Conservation (phyloP, 2,888 invertebrate species). For the Parelbella ahira region DNA sequence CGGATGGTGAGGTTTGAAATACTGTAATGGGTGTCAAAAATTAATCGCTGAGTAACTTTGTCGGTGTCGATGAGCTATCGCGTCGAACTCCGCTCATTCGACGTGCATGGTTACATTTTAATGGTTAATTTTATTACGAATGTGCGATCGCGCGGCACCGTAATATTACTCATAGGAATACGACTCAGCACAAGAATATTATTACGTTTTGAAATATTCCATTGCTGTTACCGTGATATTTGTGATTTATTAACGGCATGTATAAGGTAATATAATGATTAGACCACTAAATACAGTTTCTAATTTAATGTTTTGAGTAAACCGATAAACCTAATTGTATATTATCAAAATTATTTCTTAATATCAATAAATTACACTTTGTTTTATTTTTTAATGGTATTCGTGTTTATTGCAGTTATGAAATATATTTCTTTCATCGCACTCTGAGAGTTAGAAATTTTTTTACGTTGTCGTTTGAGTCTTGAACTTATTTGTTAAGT, state of each 20-base stretch:
- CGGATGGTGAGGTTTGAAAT: slow-evolving; percentile 45
- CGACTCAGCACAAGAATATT: slow-evolving; percentile 7
- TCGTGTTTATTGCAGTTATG: too few species aligned
- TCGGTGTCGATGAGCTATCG: slow-evolving; percentile 46
- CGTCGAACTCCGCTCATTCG: slow-evolving; percentile 48
- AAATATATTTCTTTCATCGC: too few species aligned
- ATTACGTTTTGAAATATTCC: slow-evolving; percentile 11
- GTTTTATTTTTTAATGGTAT: too few species aligned
- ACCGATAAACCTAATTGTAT: too few species aligned
- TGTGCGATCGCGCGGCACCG: slow-evolving; percentile 25
- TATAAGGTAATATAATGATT: too few species aligned
- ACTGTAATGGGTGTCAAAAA: slow-evolving; percentile 59
- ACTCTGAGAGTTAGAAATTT: too few species aligned
- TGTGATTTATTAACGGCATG: background rate
- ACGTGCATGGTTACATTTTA: slow-evolving; percentile 59
- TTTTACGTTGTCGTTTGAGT: too few species aligned
- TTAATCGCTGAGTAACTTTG: slow-evolving; percentile 48
- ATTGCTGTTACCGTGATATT: slow-evolving; percentile 2
- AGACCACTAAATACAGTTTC: too few species aligned
- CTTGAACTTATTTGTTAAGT: too few species aligned
- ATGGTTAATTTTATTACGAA: slow-evolving; percentile 47
- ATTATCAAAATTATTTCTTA: too few species aligned
- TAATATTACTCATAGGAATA: slow-evolving; percentile 22
- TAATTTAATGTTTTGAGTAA: too few species aligned
- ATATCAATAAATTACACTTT: too few species aligned